Conservation (phyloP, 2,888 invertebrate genomes). For the Epiblema foenella region DNA sequence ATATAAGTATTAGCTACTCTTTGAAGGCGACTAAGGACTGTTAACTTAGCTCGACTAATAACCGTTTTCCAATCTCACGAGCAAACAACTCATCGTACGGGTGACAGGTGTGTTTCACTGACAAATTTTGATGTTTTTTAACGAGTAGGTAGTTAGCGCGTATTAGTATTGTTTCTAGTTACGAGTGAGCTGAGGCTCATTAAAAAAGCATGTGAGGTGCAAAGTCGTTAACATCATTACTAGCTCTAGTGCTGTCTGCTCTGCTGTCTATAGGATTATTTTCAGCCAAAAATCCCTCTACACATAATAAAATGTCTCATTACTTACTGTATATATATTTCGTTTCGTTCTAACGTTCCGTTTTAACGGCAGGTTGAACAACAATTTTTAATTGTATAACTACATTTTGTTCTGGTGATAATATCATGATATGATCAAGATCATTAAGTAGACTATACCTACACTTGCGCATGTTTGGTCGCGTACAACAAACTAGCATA, state of each 20-base stretch:
- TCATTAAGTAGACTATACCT: slow-evolving; percentile 5
- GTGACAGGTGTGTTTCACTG: background rate
- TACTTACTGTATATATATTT: background rate
- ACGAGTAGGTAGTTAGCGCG: slow-evolving; percentile 1
- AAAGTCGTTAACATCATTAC: slow-evolving; percentile 7
- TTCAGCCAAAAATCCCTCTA: background rate
- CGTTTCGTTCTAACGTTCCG: too few species aligned
- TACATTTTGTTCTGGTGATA: background rate
- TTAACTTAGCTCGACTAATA: too few species aligned
- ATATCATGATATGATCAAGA: slow-evolving; percentile 4
- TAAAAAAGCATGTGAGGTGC: background rate
- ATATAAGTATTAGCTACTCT: too few species aligned
- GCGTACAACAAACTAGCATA: slow-evolving; percentile 3
- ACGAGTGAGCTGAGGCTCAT: slow-evolving; percentile 17
- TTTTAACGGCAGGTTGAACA: background rate
- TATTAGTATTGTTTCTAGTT: slow-evolving; percentile 1
- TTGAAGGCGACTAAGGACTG: background rate
- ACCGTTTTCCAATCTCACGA: background rate
- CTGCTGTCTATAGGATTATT: background rate
- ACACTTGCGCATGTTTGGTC: slow-evolving; percentile 5
- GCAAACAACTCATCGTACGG: background rate
- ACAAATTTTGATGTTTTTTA: background rate
- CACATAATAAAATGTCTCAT: background rate
- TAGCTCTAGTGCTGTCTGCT: background rate
- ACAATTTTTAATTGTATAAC: background rate